A percentile compares a stretch with the other conserved stretches of the same genome.
Evolutionary conservation across 2,113 vertebrate genomes (phyloP).

Genomic region (Mirounga angustirostris): DNA sequence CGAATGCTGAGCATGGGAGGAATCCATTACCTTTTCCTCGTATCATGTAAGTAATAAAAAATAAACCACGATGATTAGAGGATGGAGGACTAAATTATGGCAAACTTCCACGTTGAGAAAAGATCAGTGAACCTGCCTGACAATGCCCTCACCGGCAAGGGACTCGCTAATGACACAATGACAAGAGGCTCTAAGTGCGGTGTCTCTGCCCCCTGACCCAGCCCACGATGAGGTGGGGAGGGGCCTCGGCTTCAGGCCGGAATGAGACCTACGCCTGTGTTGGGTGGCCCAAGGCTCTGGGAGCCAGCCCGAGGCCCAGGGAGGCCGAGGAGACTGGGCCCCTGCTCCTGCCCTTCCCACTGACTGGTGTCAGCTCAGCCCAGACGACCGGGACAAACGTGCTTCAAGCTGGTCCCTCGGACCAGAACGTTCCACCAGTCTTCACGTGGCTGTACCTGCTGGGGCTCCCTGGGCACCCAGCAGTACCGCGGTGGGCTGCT

Average conservation of each 20-base stretch:
- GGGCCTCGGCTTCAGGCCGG: neutral
- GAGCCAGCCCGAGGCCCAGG: neutral
- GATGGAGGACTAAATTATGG: fast-evolving
- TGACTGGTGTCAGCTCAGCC: neutral
- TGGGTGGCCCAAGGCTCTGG: neutral
- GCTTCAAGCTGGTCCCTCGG: neutral
- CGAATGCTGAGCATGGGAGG: fast-evolving
- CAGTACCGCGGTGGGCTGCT: neutral
- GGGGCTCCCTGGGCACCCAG: fast-evolving
- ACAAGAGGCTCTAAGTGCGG: neutral
- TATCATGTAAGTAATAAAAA: fast-evolving
- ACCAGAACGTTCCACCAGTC: neutral
- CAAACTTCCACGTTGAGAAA: neutral
- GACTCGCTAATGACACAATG: neutral
- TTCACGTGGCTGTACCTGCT: neutral
- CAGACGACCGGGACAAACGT: neutral
- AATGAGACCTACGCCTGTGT: neutral
- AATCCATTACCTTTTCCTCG: neutral
- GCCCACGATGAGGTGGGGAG: too few relatives aligned
- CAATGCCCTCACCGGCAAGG: neutral
- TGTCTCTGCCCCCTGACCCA: neutral
- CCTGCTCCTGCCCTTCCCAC: neutral
- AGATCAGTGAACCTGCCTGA: neutral
- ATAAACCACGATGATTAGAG: fast-evolving
- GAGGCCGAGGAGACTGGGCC: neutral